phyloP scores from a whole-genome alignment of 1,140 invertebrate genomes.

The Halictus rubicundus region DNA sequence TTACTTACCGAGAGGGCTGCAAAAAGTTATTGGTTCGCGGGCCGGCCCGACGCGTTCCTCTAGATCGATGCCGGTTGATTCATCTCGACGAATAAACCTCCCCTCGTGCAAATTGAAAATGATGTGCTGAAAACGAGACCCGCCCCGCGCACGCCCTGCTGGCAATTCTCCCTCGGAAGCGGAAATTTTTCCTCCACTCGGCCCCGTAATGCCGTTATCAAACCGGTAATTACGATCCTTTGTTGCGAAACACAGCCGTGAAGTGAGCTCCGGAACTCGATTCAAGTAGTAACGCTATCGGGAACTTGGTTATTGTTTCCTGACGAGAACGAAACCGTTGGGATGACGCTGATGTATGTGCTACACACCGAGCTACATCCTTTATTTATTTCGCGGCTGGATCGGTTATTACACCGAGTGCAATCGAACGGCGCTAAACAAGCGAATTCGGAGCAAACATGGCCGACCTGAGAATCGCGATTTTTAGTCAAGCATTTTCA shows the following conservation, averaged over 20 bases:
- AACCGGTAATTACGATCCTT: constrained; percentile 21
- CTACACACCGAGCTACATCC: not conserved
- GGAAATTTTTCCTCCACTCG: constrained; percentile 11
- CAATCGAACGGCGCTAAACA: no score
- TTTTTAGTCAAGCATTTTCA: no score
- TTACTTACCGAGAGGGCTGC: constrained; percentile 17
- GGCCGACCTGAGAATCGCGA: no score
- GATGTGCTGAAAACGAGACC: constrained; percentile 28
- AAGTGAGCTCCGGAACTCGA: constrained; percentile 14
- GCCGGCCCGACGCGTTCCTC: not conserved
- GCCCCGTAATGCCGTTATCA: constrained; percentile 28
- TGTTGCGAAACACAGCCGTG: not conserved
- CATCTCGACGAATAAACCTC: constrained; percentile 9
- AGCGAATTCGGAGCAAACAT: no score
- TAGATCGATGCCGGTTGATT: constrained; percentile 36
- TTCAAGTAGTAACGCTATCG: not conserved
- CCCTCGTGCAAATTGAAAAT: constrained; percentile 36
- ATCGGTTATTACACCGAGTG: not conserved
- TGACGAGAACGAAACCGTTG: constrained; percentile 16
- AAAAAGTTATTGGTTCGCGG: constrained; percentile 45
- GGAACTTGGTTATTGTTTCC: constrained; percentile 29
- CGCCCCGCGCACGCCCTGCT: constrained; percentile 4
- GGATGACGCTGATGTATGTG: constrained; percentile 1
- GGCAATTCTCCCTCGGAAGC: not conserved
- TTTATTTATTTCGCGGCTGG: not conserved